A percentile compares a stretch with the other conserved stretches of the same genome.
Conservation (phyloP, 2,797 vertebrate genomes). For the Cichlasoma orientale region DNA sequence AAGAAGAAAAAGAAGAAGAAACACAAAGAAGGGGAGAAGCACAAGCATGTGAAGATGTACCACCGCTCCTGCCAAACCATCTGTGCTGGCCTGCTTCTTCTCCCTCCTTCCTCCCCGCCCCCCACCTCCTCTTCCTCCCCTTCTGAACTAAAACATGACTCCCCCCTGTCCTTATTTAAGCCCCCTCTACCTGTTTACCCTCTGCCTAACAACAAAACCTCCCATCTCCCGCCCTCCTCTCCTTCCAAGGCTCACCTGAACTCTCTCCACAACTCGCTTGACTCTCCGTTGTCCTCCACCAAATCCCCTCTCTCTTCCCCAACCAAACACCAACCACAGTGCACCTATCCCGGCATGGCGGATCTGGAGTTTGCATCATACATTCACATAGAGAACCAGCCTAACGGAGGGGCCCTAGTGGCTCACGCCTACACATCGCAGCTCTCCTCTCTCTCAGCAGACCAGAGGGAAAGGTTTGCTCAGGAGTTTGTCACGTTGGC, state of each 20-base stretch:
- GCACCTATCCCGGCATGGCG: conserved; percentile 81
- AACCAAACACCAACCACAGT: conserved; percentile 26
- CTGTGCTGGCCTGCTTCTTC: conserved; percentile 88
- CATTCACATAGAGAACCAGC: conserved; percentile 95
- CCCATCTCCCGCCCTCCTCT: conserved; percentile 34
- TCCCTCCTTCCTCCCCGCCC: conserved; percentile 52
- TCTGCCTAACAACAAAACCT: conserved; percentile 77
- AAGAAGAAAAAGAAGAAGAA: conserved; percentile 99
- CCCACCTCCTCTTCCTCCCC: conserved; percentile 29
- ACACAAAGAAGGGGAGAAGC: conserved; percentile 96
- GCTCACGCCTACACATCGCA: conserved; percentile 93
- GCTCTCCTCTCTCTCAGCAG: conserved; percentile 87
- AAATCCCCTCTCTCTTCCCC: conserved; percentile 65
- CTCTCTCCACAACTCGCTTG: conserved; percentile 11
- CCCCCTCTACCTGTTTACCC: conserved; percentile 67
- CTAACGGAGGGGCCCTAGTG: conserved; percentile 95
- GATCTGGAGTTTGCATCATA: conserved; percentile 90
- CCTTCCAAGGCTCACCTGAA: conserved; percentile 59
- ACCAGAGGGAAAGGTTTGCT: conserved; percentile 89
- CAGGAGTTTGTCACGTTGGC: conserved; percentile 91
- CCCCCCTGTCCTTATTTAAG: conserved; percentile 80
- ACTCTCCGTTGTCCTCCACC: conserved; percentile 58
- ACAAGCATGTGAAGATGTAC: conserved; percentile 95
- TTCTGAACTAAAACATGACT: conserved; percentile 71
- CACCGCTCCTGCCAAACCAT: conserved; percentile 95